These are phyloP conservation scores for Cygnus atratus DNA, from an alignment of 2,113 vertebrate species.

Conservation along the genomic window DNA sequence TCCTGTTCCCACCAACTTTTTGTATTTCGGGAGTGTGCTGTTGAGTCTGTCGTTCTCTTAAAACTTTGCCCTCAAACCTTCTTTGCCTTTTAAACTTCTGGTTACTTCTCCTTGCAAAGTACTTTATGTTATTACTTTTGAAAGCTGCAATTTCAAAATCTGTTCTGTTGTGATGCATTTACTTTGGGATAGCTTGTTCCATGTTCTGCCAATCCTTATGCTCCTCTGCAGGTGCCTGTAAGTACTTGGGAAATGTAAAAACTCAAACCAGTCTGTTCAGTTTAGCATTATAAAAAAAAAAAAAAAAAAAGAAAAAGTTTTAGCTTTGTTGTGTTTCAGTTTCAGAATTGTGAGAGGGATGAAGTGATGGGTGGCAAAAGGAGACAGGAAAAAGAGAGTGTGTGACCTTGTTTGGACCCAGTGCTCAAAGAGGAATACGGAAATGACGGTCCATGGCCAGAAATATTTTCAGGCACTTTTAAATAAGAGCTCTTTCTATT, in stretches of 20 bases:
- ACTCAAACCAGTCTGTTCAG: conserved; percentile 8
- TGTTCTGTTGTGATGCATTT: conserved; percentile 19
- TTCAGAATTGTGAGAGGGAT: not conserved
- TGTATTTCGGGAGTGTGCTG: not conserved
- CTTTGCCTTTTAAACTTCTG: not conserved
- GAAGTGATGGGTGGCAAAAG: not conserved
- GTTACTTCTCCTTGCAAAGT: not conserved
- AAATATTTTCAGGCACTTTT: not conserved
- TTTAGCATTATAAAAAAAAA: not conserved
- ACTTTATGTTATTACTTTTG: not conserved
- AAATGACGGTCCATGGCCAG: not conserved
- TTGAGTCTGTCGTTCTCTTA: not conserved
- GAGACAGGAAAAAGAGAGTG: not conserved
- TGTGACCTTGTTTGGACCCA: not conserved
- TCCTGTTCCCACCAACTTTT: fast-evolving
- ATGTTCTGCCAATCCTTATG: conserved; percentile 5
- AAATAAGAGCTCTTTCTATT: not conserved
- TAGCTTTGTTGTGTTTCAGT: not conserved
- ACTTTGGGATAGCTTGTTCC: not conserved
- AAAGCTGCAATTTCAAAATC: not conserved
- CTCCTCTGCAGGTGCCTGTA: conserved; percentile 9
- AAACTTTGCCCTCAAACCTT: not conserved
- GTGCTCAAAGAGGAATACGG: not conserved
- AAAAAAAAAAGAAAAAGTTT: not conserved
- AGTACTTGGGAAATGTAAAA: conserved; percentile 10